Base-by-base conservation (phyloP, 2,113 vertebrate genomes). In the Scolopax mira region DNA sequence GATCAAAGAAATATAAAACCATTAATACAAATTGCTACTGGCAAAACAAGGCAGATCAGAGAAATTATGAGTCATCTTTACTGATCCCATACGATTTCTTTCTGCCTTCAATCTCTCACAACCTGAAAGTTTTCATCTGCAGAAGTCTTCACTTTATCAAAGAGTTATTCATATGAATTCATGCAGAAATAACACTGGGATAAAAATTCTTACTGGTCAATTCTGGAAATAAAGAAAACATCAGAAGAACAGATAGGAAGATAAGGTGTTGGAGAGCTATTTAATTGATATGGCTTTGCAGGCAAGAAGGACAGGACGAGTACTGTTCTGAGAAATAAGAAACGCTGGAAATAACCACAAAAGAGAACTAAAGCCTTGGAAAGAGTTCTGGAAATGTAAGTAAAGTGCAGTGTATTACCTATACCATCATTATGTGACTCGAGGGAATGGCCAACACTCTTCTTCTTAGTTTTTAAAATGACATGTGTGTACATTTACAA, bases 31-130 rank as follows among this genome's bases (percentile, higher is more conserved):
- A 94, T 78, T 83, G 88, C 94, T 86, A 81, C 39, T 75, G 91
- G 88, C 88, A 95, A 90, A 96, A 91, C 55, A 88, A 94, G 82
- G 72, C 88, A 86, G 82, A 91, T 85, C 77, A 93, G 42, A 94
- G 55, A 88, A 94, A 80, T 57, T 66, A 57, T 89, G 87, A 95
- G 60, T 83, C 66, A 96, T 83, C 60, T 71, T 91, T 66, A 85
- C 79, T 25, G 46, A 93, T 88, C 71, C 24, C 10, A 10, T 66
- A 72, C 1, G 6, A 79, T 79, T 85, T 70, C 60, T 62, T 33
- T 93, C 55, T 93, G 79, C 33, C 46, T 87, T 87, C 8, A 1
- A 39, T 30, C 10, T 79, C 66, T 82, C 51, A 58, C n/a, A 67
- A 49, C 13, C 46, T 73, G 23, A 9, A 89, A 91, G 66, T 69